Percentiles rank a stretch among this genome's conserved stretches.
These are phyloP conservation scores for Bettongia penicillata DNA, from an alignment of 2,113 vertebrate species.

Conservation along the genomic window DNA sequence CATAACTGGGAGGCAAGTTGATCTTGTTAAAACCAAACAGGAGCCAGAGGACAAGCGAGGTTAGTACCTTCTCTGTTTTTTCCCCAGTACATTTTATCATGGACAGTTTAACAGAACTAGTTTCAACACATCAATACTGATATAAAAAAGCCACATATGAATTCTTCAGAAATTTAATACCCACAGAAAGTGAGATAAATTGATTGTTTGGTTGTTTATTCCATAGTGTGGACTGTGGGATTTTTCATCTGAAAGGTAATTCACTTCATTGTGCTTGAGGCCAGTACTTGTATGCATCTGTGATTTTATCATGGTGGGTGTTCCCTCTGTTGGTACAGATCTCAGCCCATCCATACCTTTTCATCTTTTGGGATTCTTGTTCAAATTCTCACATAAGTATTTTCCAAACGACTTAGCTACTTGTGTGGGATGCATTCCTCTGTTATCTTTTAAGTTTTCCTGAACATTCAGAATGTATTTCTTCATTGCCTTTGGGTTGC, in stretches of 20 bases:
- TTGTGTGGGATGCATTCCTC: not conserved
- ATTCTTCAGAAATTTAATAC: not conserved
- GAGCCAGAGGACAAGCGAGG: slow-evolving; percentile 96
- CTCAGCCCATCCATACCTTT: not conserved
- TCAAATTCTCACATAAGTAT: not conserved
- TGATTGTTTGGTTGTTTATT: not conserved
- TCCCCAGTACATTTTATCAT: not conserved
- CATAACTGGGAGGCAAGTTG: slow-evolving; percentile 94
- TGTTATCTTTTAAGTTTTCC: not conserved
- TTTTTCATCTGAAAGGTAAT: not conserved
- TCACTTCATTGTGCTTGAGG: not conserved
- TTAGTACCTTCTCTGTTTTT: slow-evolving; percentile 72
- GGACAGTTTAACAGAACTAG: not conserved
- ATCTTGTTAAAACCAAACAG: slow-evolving; percentile 93
- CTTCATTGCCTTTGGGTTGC: not conserved
- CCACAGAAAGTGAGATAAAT: not conserved
- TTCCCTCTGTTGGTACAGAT: not conserved
- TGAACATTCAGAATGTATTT: not conserved
- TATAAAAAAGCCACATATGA: not conserved
- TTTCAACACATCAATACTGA: slow-evolving; percentile 25
- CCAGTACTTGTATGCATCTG: not conserved
- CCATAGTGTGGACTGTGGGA: not conserved
- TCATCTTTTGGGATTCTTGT: not conserved
- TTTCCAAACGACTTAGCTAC: not conserved
- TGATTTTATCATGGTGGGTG: not conserved